These are phyloP conservation scores for Nephila pilipes DNA, from an alignment of 1,140 invertebrate species.

Conservation along the genomic window DNA sequence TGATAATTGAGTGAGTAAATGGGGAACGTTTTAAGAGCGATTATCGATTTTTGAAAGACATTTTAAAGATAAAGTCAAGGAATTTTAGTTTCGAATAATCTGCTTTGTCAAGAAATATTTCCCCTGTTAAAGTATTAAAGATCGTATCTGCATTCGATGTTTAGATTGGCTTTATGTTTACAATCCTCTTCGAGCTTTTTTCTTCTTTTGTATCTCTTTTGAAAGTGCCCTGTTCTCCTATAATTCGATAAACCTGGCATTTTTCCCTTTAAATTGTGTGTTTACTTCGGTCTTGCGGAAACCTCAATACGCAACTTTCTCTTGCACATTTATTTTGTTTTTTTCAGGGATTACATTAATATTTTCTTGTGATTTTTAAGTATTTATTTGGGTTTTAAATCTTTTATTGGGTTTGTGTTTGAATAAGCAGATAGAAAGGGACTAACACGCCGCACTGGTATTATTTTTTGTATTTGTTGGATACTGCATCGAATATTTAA, in stretches of 20 bases:
- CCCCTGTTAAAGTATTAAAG: slow-evolving; percentile 28
- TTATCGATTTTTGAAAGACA: slow-evolving; percentile 47
- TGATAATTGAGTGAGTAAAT: slow-evolving; percentile 56
- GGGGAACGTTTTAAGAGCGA: background rate
- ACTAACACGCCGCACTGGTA: no score
- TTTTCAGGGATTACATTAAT: background rate
- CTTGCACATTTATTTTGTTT: background rate
- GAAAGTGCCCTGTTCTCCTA: background rate
- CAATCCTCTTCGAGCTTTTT: background rate
- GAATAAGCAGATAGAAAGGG: no score
- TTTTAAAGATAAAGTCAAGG: slow-evolving; percentile 25
- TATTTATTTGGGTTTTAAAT: no score
- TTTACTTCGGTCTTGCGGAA: background rate
- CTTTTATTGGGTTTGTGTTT: no score
- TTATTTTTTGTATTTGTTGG: no score
- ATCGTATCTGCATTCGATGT: slow-evolving; percentile 9
- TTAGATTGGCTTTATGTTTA: slow-evolving; percentile 11
- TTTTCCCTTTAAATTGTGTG: background rate
- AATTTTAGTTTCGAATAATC: slow-evolving; percentile 34
- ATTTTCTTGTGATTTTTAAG: background rate
- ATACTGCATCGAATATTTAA: no score
- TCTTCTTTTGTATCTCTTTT: background rate
- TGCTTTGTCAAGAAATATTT: slow-evolving; percentile 31
- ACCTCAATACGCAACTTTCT: background rate
- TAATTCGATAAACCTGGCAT: background rate